Evolutionary conservation across 1,140 invertebrate species (phyloP), one percentile per base, ranked within the genome.

Genomic region (Drosophila watanabei): DNA sequence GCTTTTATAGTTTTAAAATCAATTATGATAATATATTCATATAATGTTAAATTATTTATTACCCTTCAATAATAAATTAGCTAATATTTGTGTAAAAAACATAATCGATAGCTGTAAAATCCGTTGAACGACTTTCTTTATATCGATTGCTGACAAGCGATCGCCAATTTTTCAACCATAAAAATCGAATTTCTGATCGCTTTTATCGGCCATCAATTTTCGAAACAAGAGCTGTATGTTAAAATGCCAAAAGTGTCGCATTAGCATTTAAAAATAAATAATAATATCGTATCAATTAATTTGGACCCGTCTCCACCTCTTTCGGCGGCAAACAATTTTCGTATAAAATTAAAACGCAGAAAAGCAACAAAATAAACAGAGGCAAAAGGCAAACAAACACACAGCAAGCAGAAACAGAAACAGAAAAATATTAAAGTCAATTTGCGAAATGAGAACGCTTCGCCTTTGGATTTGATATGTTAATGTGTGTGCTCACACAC

Each of bases 371-470:
- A 37, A 52, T 35, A 71, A 49, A 75, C 72, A 78, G 71, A 71
- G 33, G 30, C 43, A 73, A 87, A 79, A 68, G 45, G 66, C 63
- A 76, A 70, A 56, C 48, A 72, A 66, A 64, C 54, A 52, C 54
- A 54, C 57, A 49, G 1, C n/a, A n/a, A 24, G 30, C 48, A 61
- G 78, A 69, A 81, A 28, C 51, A 35, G 51, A 54, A 54, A 54
- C 54, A 39, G 35, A 57, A 39, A 39, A 88, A 81, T 68, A 89
- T 90, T 90, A 89, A 89, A 89, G 86, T 90, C 79, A 90, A 90
- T 90, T 90, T 90, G 82, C 86, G 65, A 90, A 90, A 86, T 90
- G 82, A 90, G 86, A 90, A 90, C 79, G 79, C 72, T 88, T 78
- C 75, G 75, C 75, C 76, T 78, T 69, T 79, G 58, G 72, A 79